phyloP scores from a whole-genome alignment of 2,797 vertebrate species.

The Otolemur crassicaudatus region DNA sequence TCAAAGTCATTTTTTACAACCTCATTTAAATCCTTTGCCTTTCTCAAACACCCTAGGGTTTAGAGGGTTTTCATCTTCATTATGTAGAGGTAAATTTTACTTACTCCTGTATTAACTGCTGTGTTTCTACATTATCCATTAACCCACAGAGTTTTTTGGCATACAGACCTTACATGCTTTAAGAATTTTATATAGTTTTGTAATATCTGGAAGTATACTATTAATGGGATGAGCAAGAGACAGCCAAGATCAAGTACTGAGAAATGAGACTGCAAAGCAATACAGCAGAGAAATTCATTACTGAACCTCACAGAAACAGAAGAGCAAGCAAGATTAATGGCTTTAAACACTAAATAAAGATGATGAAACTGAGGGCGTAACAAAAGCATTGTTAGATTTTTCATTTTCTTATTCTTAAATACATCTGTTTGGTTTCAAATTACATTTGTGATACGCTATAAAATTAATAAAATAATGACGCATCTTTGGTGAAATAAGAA shows the following conservation, averaged over 20 bases:
- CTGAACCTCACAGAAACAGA: not conserved
- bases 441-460: constrained; percentile 7
- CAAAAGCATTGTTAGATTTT: not conserved
- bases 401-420: constrained; percentile 52
- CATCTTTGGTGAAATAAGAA: constrained; percentile 25
- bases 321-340: constrained; percentile 41
- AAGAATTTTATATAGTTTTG: constrained; percentile 49
- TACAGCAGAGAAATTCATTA: constrained; percentile 34
- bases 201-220: not conserved
- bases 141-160: constrained; percentile 45
- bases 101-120: constrained; percentile 22
- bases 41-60: constrained; percentile 10
- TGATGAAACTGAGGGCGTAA: constrained; percentile 10
- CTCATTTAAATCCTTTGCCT: constrained; percentile 3
- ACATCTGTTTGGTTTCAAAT: constrained; percentile 27
- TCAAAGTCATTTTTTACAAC: constrained; percentile 36
- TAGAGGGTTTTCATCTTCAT: constrained; percentile 5
- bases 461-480: constrained; percentile 53
- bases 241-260: constrained; percentile 57
- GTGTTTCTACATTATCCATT: constrained; percentile 52
- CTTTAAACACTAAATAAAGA: constrained; percentile 50
- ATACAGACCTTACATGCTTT: constrained; percentile 43
- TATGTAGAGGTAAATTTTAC: constrained; percentile 28
- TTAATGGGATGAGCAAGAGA: constrained; percentile 42
- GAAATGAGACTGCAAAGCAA: not conserved